Percentiles rank a stretch among this genome's conserved stretches.
Evolutionary conservation across 2,113 vertebrate genomes (phyloP).

Genomic region (Muntiacus muntjak): DNA sequence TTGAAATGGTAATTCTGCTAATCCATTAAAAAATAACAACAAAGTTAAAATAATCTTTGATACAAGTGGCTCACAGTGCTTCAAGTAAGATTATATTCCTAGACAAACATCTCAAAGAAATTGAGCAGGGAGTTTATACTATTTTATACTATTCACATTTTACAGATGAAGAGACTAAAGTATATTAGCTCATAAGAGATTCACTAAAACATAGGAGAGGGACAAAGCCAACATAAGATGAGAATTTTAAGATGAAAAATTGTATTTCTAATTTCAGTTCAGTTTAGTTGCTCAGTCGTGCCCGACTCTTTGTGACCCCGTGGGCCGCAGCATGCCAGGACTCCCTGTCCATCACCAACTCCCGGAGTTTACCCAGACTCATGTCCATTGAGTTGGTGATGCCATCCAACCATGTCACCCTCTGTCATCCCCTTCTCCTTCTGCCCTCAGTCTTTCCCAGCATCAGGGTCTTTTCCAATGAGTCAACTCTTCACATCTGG

Average conservation of each 20-base stretch:
- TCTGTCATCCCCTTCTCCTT: background rate
- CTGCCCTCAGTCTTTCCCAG: background rate
- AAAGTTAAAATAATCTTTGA: slow-evolving; percentile 25
- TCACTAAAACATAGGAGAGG: background rate
- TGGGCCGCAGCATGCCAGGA: background rate
- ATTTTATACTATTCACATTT: background rate
- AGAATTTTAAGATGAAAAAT: background rate
- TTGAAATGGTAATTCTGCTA: background rate
- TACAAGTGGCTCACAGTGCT: background rate
- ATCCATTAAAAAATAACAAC: background rate
- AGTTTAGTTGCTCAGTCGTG: background rate
- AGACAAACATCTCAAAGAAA: slow-evolving; percentile 1
- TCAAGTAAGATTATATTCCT: slow-evolving; percentile 2
- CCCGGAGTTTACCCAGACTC: background rate
- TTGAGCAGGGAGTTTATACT: background rate
- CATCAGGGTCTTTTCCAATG: background rate
- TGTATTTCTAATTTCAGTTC: background rate
- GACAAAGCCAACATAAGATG: background rate
- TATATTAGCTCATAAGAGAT: background rate
- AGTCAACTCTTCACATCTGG: background rate
- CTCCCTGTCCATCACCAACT: background rate
- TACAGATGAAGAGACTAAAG: background rate
- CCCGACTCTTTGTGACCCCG: background rate
- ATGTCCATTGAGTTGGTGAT: background rate
- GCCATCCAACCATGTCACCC: background rate